These are phyloP conservation scores for Myotis daubentonii DNA, from an alignment of 2,797 vertebrate genomes.

Conservation along the genomic window DNA sequence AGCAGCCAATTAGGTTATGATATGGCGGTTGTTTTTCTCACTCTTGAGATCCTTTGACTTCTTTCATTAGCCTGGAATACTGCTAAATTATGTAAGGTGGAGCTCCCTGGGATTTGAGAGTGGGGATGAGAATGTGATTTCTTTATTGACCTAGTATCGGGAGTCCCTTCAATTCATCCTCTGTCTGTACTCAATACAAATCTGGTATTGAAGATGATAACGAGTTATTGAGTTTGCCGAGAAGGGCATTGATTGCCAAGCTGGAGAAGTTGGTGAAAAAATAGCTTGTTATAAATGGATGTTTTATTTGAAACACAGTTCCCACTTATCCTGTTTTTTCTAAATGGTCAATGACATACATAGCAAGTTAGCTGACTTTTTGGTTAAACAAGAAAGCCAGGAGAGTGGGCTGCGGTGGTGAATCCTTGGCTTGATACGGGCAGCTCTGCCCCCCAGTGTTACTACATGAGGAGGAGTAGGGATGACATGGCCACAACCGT, in stretches of 20 bases:
- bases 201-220: constrained; percentile 57
- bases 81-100: constrained; percentile 50
- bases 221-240: constrained; percentile 21
- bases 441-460: neutral
- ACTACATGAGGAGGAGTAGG: neutral
- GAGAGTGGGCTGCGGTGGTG: neutral
- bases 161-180: constrained; percentile 38
- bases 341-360: constrained; percentile 23
- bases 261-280: constrained; percentile 52
- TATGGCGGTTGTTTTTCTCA: neutral
- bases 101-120: neutral
- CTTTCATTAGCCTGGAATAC: neutral
- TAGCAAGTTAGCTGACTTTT: neutral
- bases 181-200: constrained; percentile 43
- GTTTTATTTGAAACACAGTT: constrained; percentile 44
- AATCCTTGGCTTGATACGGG: neutral
- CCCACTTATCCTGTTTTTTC: neutral
- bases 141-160: neutral
- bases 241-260: constrained; percentile 51
- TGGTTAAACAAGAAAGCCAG: neutral
- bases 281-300: constrained; percentile 51
- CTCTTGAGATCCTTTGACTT: neutral
- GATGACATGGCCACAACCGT: neutral
- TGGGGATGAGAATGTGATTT: constrained; percentile 25
- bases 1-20: neutral